phyloP scores from a whole-genome alignment of 1,140 invertebrate genomes.

The Rhopalosiphum padi region DNA sequence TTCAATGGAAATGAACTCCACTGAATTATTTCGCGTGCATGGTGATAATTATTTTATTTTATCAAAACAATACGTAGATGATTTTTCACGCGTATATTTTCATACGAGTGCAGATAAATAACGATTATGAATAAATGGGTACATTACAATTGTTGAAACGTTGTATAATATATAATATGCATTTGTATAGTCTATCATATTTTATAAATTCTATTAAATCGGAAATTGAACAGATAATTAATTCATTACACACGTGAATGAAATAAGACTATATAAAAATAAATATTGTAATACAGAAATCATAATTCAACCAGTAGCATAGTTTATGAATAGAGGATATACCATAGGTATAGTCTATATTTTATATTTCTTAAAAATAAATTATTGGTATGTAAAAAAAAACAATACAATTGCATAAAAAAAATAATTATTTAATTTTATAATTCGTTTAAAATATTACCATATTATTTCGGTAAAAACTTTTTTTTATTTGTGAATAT shows the following conservation, averaged over 20 bases:
- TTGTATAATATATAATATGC: background rate
- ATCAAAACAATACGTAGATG: background rate
- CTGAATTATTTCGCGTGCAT: background rate
- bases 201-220: background rate
- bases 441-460: no score
- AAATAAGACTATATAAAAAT: background rate
- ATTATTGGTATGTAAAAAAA: background rate
- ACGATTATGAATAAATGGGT: background rate
- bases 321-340: background rate
- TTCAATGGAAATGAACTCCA: conserved; percentile 6
- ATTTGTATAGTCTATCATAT: background rate
- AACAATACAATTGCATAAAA: background rate
- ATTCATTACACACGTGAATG: background rate
- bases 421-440: no score
- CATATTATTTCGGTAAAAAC: no score
- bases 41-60: conserved; percentile 7
- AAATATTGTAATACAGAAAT: background rate
- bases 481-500: no score
- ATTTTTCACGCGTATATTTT: background rate
- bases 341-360: background rate
- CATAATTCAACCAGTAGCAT: background rate
- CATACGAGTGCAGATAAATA: background rate
- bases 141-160: background rate
- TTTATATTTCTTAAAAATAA: background rate
- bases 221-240: background rate